phyloP scores from a whole-genome alignment of 2,113 vertebrate species.

The Tricholaema leucomelas region DNA sequence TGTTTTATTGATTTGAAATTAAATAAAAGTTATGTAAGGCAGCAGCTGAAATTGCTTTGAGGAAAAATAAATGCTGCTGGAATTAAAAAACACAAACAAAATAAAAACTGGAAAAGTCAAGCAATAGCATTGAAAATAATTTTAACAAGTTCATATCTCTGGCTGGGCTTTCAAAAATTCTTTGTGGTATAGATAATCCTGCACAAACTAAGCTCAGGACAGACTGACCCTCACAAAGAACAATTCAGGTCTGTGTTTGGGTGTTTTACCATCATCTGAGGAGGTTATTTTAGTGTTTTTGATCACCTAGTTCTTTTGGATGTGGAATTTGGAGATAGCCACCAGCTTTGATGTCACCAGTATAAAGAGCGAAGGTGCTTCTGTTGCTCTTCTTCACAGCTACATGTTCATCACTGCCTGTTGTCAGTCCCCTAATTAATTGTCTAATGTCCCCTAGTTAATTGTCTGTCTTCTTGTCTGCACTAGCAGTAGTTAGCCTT shows the following conservation, averaged over 20 bases:
- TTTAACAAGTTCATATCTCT: background rate
- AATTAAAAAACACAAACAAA: background rate
- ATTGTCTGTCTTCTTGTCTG: background rate
- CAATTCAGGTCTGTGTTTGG: background rate
- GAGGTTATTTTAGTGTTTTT: background rate
- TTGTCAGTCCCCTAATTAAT: background rate
- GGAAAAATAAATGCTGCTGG: background rate
- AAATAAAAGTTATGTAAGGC: slow-evolving; percentile 27
- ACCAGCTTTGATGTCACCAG: background rate
- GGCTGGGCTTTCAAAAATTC: background rate
- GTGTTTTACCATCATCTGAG: background rate
- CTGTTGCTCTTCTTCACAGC: background rate
- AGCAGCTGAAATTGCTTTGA: background rate
- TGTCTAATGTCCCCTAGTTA: background rate
- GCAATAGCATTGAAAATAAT: background rate
- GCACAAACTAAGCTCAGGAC: background rate
- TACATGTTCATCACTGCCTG: background rate
- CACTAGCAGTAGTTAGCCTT: background rate
- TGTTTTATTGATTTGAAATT: slow-evolving; percentile 44
- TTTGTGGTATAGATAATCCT: background rate
- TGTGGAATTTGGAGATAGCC: background rate
- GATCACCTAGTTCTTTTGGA: background rate
- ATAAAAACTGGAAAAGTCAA: background rate
- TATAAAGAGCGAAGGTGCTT: background rate
- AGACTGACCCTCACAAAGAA: rapidly evolving